Conservation (phyloP, 2,888 invertebrate species). For the Petrolisthes manimaculis region DNA sequence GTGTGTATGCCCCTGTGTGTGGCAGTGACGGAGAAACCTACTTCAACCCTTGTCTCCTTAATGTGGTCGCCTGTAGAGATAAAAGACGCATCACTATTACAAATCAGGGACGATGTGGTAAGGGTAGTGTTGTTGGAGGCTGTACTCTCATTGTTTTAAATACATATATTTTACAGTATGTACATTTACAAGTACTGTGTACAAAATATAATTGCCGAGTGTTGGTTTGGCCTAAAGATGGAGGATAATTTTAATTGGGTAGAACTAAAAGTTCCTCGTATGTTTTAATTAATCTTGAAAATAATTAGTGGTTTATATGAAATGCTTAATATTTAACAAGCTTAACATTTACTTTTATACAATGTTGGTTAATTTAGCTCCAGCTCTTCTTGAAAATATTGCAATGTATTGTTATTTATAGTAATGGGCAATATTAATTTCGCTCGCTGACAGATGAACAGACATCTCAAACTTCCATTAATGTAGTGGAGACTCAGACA, state of each 20-base stretch:
- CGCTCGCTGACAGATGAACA: no score
- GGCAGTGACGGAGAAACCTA: slow-evolving; percentile 39
- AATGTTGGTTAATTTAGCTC: no score
- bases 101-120: slow-evolving; percentile 26
- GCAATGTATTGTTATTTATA: no score
- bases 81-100: neutral
- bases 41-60: slow-evolving; percentile 32
- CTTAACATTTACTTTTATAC: no score
- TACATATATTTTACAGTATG: no score
- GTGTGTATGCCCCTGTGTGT: slow-evolving; percentile 21
- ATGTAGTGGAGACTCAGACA: neutral
- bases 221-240: no score
- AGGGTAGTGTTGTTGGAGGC: neutral
- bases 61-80: neutral
- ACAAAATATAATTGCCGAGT: no score
- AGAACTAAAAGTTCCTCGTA: neutral
- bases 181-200: no score
- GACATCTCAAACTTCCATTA: neutral
- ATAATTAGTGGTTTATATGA: neutral
- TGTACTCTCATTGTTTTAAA: neutral
- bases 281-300: neutral
- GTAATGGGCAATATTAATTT: no score
- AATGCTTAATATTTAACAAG: no score
- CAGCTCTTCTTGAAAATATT: no score
- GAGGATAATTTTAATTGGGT: neutral